A percentile compares a stretch with the other conserved stretches of the same genome.
Evolutionary conservation across 2,113 vertebrate genomes (phyloP).

Genomic region (Oplegnathus fasciatus): DNA sequence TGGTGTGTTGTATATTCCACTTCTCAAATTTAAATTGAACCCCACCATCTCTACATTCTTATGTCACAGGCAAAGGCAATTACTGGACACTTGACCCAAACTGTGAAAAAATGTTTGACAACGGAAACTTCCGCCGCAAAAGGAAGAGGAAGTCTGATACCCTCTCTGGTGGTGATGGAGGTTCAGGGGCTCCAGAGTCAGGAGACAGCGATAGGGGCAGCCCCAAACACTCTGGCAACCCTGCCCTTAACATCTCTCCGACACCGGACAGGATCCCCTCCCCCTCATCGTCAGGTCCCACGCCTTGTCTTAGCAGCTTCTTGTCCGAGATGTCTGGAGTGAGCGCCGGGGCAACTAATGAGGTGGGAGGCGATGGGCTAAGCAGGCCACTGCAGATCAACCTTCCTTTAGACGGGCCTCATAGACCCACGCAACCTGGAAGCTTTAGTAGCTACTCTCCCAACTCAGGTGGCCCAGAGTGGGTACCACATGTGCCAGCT

Average conservation of each 20-base stretch:
- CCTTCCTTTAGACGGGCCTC: conserved; percentile 86
- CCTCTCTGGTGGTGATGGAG: conserved; percentile 72
- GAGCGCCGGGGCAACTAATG: conserved; percentile 74
- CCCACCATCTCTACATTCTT: neutral
- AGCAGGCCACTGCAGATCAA: conserved; percentile 85
- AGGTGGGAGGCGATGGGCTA: conserved; percentile 84
- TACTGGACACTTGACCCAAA: conserved; percentile 99
- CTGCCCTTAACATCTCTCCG: conserved; percentile 82
- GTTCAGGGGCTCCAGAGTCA: conserved; percentile 85
- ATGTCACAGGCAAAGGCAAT: conserved; percentile 92
- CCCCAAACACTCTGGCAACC: conserved; percentile 83
- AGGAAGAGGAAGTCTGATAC: conserved; percentile 96
- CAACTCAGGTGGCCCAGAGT: conserved; percentile 85
- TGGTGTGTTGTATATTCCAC: neutral
- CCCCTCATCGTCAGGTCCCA: conserved; percentile 76
- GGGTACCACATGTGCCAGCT: conserved; percentile 86
- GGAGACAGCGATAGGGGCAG: conserved; percentile 84
- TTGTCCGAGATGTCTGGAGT: conserved; percentile 94
- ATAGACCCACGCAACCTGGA: conserved; percentile 88
- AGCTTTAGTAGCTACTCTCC: conserved; percentile 90
- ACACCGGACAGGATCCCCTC: conserved; percentile 88
- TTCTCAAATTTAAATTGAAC: neutral
- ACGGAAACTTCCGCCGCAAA: conserved; percentile 98
- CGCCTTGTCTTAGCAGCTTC: conserved; percentile 92
- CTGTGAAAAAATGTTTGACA: conserved; percentile 99